phyloP scores from a whole-genome alignment of 2,113 vertebrate species.

The Melospiza georgiana region DNA sequence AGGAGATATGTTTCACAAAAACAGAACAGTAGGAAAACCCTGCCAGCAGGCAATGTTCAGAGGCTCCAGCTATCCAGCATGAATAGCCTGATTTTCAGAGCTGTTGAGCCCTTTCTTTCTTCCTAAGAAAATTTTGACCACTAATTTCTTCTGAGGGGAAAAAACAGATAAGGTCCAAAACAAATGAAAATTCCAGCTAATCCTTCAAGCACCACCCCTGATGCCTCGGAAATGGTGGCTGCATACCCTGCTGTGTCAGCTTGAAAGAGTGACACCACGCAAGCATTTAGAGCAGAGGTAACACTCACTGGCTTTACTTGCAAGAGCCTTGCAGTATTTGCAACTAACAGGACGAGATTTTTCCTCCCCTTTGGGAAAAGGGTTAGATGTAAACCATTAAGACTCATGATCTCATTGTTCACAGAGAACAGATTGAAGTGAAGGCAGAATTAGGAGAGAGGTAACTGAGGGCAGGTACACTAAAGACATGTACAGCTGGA shows the following conservation, averaged over 20 bases:
- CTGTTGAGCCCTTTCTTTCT: not conserved
- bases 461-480: not conserved
- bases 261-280: not conserved
- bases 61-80: not conserved
- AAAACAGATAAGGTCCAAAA: not conserved
- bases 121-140: not conserved
- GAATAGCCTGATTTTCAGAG: not conserved
- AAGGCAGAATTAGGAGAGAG: not conserved
- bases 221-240: not conserved
- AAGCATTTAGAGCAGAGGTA: not conserved
- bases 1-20: not conserved
- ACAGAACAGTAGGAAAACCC: not conserved
- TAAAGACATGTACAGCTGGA: not conserved
- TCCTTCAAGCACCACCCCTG: not conserved
- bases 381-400: not conserved
- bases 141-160: not conserved
- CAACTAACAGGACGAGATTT: not conserved
- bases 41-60: not conserved
- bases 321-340: not conserved
- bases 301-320: fast-evolving
- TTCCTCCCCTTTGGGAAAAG: not conserved
- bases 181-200: not conserved
- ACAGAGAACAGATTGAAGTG: not conserved
- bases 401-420: not conserved
- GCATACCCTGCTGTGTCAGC: not conserved